Evolutionary conservation across 92 coral and sea anemone species (phyloP).

Genomic region (Phenganax stokvisi): DNA sequence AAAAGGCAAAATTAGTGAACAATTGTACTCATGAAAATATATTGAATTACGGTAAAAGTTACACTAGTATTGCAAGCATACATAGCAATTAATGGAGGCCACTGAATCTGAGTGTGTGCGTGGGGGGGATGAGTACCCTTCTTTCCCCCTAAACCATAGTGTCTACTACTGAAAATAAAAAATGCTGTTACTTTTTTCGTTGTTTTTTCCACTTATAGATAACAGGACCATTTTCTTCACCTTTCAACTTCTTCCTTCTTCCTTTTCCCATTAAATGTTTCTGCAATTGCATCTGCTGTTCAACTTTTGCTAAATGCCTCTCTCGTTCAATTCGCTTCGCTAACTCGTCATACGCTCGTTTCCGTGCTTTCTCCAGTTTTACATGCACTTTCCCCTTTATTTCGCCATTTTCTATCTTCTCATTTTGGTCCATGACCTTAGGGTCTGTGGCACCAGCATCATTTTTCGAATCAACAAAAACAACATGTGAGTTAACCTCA

Average conservation of each 20-base stretch:
- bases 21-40: too few relatives aligned
- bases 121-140: not conserved
- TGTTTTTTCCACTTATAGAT: conserved; percentile 83
- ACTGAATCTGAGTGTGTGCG: not conserved
- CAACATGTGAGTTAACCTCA: conserved; percentile 62
- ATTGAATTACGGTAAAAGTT: too few relatives aligned
- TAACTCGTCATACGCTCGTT: conserved; percentile 67
- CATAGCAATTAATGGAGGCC: not conserved
- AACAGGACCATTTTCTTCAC: conserved; percentile 55
- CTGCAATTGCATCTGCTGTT: conserved; percentile 66
- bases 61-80: too few relatives aligned
- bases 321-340: conserved; percentile 83
- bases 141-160: not conserved
- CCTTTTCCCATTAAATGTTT: conserved; percentile 96
- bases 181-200: conserved; percentile 54
- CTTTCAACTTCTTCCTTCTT: conserved; percentile 52
- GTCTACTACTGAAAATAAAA: not conserved
- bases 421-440: conserved; percentile 6
- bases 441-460: conserved; percentile 74
- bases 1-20: too few relatives aligned
- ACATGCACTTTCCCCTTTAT: conserved; percentile 41
- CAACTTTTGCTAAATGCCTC: conserved; percentile 58
- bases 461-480: conserved; percentile 81
- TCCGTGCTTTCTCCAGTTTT: conserved; percentile 69
- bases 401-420: conserved; percentile 44